Conservation (phyloP, 1,140 invertebrate species). For the Platorchestia sp. region DNA sequence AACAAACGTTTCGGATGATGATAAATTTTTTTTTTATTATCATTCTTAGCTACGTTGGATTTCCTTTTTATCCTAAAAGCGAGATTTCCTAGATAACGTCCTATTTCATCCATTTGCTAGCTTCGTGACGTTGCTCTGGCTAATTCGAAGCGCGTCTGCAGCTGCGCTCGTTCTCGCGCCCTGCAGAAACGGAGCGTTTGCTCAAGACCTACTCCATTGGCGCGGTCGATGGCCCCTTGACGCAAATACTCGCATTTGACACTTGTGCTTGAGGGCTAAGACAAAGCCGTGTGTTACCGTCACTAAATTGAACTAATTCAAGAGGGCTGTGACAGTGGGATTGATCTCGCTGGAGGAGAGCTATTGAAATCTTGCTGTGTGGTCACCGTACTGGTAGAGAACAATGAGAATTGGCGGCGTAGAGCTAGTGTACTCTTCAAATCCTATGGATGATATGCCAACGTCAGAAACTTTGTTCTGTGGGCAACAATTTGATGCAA, state of each 20-base stretch:
- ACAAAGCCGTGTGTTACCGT: neutral
- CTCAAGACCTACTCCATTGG: neutral
- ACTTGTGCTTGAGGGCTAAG: neutral
- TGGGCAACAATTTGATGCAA: too few species aligned
- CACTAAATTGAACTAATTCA: neutral
- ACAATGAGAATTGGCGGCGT: too few species aligned
- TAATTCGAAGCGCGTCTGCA: neutral
- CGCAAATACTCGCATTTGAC: neutral
- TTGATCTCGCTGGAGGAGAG: neutral
- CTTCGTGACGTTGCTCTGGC: neutral
- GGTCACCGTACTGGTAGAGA: too few species aligned
- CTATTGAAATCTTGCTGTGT: neutral
- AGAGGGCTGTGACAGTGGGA: neutral
- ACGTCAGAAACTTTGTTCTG: too few species aligned
- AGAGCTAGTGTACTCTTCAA: too few species aligned
- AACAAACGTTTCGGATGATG: too few species aligned
- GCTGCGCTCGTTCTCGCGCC: neutral
- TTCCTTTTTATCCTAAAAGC: too few species aligned
- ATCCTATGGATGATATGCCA: too few species aligned
- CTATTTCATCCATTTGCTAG: too few species aligned
- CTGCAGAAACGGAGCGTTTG: neutral
- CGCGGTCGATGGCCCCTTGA: neutral
- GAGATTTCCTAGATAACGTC: too few species aligned
- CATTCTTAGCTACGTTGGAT: too few species aligned
- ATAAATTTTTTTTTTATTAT: too few species aligned